Evolutionary conservation across 2,888 invertebrate genomes (phyloP), one percentile per base, ranked within the genome.

Genomic region (Mimumesa dahlbomi): DNA sequence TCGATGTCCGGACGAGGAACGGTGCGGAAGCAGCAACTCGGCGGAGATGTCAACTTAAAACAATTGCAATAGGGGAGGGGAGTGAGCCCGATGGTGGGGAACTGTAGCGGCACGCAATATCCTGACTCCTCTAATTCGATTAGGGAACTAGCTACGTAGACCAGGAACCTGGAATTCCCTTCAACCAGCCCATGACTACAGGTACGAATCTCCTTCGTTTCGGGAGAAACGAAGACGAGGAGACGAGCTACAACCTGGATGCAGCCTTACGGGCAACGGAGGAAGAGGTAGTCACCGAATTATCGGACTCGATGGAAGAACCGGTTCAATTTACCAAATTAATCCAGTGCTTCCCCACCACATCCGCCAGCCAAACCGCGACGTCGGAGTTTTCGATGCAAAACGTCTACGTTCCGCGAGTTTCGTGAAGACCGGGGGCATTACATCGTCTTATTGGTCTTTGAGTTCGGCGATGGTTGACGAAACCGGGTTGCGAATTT

Each of bases 11-110:
- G 82, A 69, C 69, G 54, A 64, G 66, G 48, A 54, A 73, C 36
- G 4, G 40, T 53, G 74, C 36, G 4, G 40, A 56, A 69, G 54
- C 64, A 61, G 70, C 73, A 76, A 68, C 74, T 76, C 78, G 77
- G 73, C 87, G 88, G 86, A 86, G 88, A 88, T 86, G 88, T 86
- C 87, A 87, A 87, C 86, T 88, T 88, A 88, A 89, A 89, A 89
- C 89, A 89, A 89, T 89, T 88, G 88, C 59, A 1, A 13, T 9
- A 40, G 25, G 9, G 19, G 11, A 16, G 45, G 40, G 40, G 81
- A 75, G 6, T 7, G 19, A n/a, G 38, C 45, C 1, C 14, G 19
- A 21, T 31, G 14, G 43, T 6, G 22, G 54, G 43, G 63, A 81
- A 75, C 80, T 79, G 75, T 77, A 84, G 82, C 83, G 81, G 84